Percentiles rank a stretch among this genome's conserved stretches.
Evolutionary conservation across 2,113 vertebrate species (phyloP).

Genomic region (Chauna torquata): DNA sequence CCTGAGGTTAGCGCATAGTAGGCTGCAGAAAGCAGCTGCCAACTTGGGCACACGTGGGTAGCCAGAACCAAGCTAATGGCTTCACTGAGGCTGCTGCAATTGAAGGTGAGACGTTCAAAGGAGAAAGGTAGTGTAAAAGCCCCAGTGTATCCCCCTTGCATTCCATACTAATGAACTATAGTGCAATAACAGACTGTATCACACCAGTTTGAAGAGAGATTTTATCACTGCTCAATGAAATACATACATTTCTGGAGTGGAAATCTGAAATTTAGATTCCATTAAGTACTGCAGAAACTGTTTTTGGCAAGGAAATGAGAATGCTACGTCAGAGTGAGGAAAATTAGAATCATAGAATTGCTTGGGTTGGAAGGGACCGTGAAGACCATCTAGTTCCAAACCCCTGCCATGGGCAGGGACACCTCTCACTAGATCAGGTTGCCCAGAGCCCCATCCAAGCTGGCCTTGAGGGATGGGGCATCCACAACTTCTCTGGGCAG

Average conservation of each 20-base stretch:
- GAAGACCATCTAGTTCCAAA: too few species aligned
- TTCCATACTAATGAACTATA: background rate
- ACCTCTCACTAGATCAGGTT: too few species aligned
- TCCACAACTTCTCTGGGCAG: too few species aligned
- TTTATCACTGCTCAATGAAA: background rate
- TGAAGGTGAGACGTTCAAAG: background rate
- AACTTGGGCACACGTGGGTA: background rate
- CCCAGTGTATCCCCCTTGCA: background rate
- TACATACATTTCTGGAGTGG: background rate
- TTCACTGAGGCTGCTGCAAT: background rate
- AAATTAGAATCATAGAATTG: background rate
- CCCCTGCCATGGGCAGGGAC: too few species aligned
- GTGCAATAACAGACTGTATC: background rate
- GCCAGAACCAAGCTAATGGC: background rate
- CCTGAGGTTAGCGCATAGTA: background rate
- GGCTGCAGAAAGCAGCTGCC: background rate
- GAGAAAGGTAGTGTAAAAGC: background rate
- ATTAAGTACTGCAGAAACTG: background rate
- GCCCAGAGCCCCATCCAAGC: too few species aligned
- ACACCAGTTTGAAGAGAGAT: background rate
- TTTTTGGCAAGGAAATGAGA: constrained; percentile 2
- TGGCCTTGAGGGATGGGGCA: too few species aligned
- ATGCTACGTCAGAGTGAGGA: background rate
- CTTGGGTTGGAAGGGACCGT: too few species aligned
- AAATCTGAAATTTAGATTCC: background rate